Evolutionary conservation across 2,113 vertebrate genomes (phyloP).

Genomic region (Aldabrachelys gigantea): DNA sequence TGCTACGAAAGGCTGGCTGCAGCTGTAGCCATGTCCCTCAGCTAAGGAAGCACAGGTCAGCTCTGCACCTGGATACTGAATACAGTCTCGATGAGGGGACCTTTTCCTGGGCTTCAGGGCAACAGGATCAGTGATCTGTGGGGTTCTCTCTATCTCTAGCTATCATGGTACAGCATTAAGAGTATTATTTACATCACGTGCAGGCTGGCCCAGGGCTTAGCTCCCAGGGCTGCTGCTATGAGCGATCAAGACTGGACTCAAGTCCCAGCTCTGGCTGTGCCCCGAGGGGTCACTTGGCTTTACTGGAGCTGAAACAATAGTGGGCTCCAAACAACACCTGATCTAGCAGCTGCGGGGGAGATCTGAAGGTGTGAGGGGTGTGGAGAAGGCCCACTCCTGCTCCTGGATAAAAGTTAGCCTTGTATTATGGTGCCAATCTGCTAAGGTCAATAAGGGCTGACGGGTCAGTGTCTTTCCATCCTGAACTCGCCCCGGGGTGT

Average conservation of each 20-base stretch:
- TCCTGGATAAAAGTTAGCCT: not conserved
- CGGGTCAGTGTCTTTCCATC: not conserved
- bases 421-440: not conserved
- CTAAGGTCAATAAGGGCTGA: not conserved
- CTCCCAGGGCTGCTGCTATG: not conserved
- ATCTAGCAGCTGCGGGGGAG: not conserved
- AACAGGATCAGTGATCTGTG: not conserved
- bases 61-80: not conserved
- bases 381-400: not conserved
- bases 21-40: not conserved
- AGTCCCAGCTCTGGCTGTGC: not conserved
- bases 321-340: not conserved
- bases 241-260: not conserved
- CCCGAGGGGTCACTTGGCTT: not conserved
- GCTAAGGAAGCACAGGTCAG: not conserved
- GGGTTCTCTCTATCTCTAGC: not conserved
- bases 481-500: not conserved
- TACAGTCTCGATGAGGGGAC: not conserved
- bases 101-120: not conserved
- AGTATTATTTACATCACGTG: not conserved
- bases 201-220: not conserved
- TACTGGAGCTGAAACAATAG: not conserved
- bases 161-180: not conserved
- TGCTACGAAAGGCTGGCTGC: not conserved
- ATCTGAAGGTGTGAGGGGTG: not conserved